Evolutionary conservation across 2,888 invertebrate species (phyloP), one percentile per base, ranked within the genome.

Genomic region (Apodemia duryi): DNA sequence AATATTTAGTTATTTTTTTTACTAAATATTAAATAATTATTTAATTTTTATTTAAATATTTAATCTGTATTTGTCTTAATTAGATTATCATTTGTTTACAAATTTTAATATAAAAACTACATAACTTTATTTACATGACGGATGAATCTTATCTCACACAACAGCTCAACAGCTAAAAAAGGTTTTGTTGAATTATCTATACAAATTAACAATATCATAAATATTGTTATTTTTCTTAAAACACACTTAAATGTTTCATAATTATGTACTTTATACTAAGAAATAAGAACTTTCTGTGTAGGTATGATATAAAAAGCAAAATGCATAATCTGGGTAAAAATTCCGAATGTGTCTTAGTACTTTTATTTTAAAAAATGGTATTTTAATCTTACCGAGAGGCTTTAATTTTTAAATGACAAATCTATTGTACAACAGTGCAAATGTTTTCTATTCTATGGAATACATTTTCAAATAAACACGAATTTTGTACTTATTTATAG

Each of bases 111-210:
- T 54, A 54, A 54, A 54, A 54, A 54, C 54, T 54, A 54, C 54
- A 54, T 54, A 32, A 54, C 54, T 54, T 28, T 54, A 54, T 54
- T 54, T 54, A 54, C 54, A 54, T 54, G 54, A 54, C 54, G 54
- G 54, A 32, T 52, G 35, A 62, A 64, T 49, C 52, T 64, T 54
- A 29, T 13, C 29, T 54, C 29, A 54, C 28, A 54, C 54, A 57
- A 13, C 38, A 38, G 38, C 38, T 38, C 38, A 38, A 38, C 38
- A 38, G 7, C 38, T 46, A 46, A 13, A 21, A 21, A 21, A 46
- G 13, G 11, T 46, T 46, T 46, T 5, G 5, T 46, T 46, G 43
- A 43, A 5, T 46, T 46, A 46, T 13, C 9, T 43, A 1, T 46
- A 46, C 5, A 11, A 11, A 46, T 46, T 46, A 46, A 46, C 46